Conservation (phyloP, 92 coral and sea anemone genomes). For the Blastomussa wellsi region DNA sequence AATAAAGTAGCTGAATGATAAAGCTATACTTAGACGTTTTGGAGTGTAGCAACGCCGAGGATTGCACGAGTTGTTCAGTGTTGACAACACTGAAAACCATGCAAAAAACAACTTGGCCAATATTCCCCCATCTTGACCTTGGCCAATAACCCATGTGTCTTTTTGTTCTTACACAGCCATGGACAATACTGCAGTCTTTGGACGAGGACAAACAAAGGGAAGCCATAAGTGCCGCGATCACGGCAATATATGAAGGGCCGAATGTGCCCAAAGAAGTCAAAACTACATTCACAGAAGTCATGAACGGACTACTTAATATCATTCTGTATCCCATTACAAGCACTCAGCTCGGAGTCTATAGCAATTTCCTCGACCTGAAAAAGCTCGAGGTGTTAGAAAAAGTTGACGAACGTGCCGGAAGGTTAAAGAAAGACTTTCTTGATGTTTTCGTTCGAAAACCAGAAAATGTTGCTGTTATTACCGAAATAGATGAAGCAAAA, state of each 20-base stretch:
- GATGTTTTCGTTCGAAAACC: not conserved
- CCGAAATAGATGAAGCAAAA: not conserved
- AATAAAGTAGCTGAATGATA: too few relatives aligned
- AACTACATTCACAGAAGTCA: not conserved
- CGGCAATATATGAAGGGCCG: not conserved
- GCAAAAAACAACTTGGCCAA: too few relatives aligned
- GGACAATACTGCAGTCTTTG: conserved; percentile 7
- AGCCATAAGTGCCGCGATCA: not conserved
- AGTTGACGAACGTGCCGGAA: not conserved
- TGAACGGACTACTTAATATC: not conserved
- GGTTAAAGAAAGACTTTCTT: not conserved
- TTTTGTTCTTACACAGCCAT: conserved; percentile 4
- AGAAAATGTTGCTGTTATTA: not conserved
- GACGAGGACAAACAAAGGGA: conserved; percentile 5
- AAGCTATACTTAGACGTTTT: too few relatives aligned
- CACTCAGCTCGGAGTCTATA: conserved; percentile 28
- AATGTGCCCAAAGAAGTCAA: conserved; percentile 3
- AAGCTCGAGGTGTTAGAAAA: not conserved
- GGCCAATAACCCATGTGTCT: too few relatives aligned
- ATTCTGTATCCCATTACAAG: conserved; percentile 7
- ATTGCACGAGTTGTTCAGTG: too few relatives aligned
- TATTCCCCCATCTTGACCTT: too few relatives aligned
- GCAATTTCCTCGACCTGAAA: not conserved
- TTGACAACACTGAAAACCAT: too few relatives aligned
- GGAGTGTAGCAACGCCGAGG: too few relatives aligned